Evolutionary conservation across 2,797 vertebrate species (phyloP), one percentile per base, ranked within the genome.

Genomic region (Graptemys geographica): DNA sequence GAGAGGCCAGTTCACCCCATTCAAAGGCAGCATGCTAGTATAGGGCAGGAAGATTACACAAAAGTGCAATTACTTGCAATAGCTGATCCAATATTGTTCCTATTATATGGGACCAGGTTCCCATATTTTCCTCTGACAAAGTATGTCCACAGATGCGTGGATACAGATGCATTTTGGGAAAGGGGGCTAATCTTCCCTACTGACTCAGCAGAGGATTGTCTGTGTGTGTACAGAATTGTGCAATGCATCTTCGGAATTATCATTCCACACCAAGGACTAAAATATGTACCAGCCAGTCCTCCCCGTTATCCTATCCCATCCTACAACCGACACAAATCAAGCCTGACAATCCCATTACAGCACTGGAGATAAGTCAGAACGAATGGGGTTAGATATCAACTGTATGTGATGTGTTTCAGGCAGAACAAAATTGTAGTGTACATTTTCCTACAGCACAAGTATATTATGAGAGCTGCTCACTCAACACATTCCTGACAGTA

Each of bases 341-440:
- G 59, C 59, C 28, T 18, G 33, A 2, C 5, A 23, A 8, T 0
- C 5, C 19, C 4, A 0, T 13, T 9, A 52, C 52, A 74, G 51
- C 31, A 37, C 51, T 8, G 33, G 13, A 1, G 33, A 31, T 52
- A n/a, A 6, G 27, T 2, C 5, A 27, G 47, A 9, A 37, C 9
- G 1, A 44, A 19, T 5, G 6, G 62, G 13, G 11, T 47, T 8
- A 2, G 1, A 56, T 37, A 5, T 21, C 33, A n/a, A n/a, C 33
- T 7, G 79, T 1, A 0, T 8, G 5, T 9, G 47, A 25, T 51
- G 62, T 69, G n/a, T 79, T 87, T 83, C 1, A 0, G 1, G 0
- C 3, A 69, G 28, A 1, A 9, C 5, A 6, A 19, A 23, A 15
- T 1, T 37, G 80, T 81, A 49, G 37, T 1, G 25, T 80, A 16